A percentile compares a stretch with the other conserved stretches of the same genome.
Conservation (phyloP, 2,888 invertebrate species). For the Acleris emargana region DNA sequence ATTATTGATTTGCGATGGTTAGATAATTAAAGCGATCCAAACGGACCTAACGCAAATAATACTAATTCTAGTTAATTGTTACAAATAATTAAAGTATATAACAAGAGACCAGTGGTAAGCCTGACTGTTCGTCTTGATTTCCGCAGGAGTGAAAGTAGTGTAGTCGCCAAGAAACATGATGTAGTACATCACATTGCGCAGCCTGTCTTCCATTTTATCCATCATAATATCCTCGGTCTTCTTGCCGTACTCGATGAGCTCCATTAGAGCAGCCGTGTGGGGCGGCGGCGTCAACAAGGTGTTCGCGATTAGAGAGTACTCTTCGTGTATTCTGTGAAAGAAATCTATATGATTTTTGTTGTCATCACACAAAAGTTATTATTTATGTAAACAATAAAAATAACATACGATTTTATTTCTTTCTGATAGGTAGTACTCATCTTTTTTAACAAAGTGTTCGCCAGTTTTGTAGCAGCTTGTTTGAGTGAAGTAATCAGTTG, state of each 20-base stretch:
- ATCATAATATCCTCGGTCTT: slow-evolving; percentile 88
- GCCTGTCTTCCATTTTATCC: slow-evolving; percentile 89
- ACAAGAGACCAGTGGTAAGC: slow-evolving; percentile 89
- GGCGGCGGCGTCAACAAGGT: slow-evolving; percentile 90
- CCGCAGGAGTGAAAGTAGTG: slow-evolving; percentile 89
- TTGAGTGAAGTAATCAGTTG: slow-evolving; percentile 90
- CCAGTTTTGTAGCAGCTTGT: slow-evolving; percentile 86
- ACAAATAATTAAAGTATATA: background rate
- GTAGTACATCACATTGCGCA: slow-evolving; percentile 87
- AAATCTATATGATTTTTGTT: background rate
- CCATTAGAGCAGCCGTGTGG: slow-evolving; percentile 94
- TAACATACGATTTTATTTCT: slow-evolving; percentile 88
- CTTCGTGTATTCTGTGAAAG: slow-evolving; percentile 88
- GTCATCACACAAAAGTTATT: background rate
- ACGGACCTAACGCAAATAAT: too few species aligned
- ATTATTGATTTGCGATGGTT: too few species aligned
- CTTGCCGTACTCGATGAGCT: slow-evolving; percentile 89
- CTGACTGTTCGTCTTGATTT: slow-evolving; percentile 94
- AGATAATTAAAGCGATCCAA: too few species aligned
- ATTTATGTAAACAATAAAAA: background rate
- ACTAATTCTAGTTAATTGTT: too few species aligned
- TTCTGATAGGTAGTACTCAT: slow-evolving; percentile 92
- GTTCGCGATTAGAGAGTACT: slow-evolving; percentile 91
- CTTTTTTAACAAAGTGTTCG: slow-evolving; percentile 87
- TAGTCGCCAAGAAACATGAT: slow-evolving; percentile 94